Conservation (phyloP, 2,888 invertebrate species). For the Philaethria dido region DNA sequence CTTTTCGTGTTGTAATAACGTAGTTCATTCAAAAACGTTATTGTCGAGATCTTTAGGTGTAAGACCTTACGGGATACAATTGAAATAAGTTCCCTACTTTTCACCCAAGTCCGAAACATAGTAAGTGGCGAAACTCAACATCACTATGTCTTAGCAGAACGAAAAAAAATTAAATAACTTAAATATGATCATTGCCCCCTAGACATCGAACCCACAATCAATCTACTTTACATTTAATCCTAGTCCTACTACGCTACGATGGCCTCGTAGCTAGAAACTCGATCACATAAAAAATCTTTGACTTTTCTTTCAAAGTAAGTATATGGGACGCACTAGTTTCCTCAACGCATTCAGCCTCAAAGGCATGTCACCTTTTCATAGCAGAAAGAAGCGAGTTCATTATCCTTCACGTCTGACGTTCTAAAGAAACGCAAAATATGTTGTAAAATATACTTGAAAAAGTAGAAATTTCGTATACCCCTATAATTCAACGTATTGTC, state of each 20-base stretch:
- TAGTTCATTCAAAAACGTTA: no score
- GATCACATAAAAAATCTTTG: conserved; percentile 5
- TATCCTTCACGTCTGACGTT: conserved; percentile 49
- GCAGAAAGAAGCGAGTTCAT: conserved; percentile 49
- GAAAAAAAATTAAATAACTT: no score
- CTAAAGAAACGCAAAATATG: conserved; percentile 32
- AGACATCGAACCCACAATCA: no score
- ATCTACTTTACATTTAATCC: not conserved
- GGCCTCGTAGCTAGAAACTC: not conserved
- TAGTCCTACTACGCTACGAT: not conserved
- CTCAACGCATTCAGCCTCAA: conserved; percentile 38
- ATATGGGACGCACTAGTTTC: conserved; percentile 33
- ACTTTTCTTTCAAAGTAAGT: conserved; percentile 23
- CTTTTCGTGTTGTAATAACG: no score
- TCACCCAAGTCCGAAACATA: no score
- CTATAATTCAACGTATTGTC: conserved; percentile 35
- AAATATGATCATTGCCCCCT: no score
- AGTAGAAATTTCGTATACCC: conserved; percentile 22
- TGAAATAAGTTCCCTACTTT: no score
- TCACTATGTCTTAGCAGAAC: no score
- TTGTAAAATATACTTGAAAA: conserved; percentile 17
- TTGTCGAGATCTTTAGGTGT: no score
- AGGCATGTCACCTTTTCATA: conserved; percentile 45
- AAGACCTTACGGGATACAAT: no score
- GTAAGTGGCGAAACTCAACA: no score